Base-by-base conservation (phyloP, 2,888 invertebrate species). In the Amblyteles armatorius region DNA sequence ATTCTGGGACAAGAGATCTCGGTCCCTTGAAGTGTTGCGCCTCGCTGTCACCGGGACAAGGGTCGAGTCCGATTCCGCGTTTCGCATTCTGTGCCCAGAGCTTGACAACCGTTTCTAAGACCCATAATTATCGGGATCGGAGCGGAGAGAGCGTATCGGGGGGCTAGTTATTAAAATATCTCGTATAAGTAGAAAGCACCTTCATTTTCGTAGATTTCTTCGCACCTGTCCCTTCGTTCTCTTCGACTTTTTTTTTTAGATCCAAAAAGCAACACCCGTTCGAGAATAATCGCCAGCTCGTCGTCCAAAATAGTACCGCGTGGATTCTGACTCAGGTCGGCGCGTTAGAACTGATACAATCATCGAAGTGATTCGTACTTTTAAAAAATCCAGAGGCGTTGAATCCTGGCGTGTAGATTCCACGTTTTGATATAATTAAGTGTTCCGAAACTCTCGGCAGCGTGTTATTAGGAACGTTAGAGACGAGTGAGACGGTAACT, bases 361-460 rank as follows among this genome's bases (percentile, higher is more conserved):
- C 87, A 74, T 82, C 77, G 60, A 36, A 78, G 67, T 48, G 33
- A 74, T 79, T 63, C 48, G 60, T 29, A 68, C 52, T 55, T 40
- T 11, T 16, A 80, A 77, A 79, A 85, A 85, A 83, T 86, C 73
- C 78, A 55, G 74, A 84, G 87, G 86, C 86, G 85, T 86, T 81
- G 82, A 80, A 79, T 85, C 65, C 74, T 71, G 79, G 79, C 82
- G 69, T 68, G 65, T 68, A 91, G 90, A 91, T 91, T 88, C 84
- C 83, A 88, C 86, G 87, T 88, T 89, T 89, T 88, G 91, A 92
- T 93, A 92, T 93, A 93, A 92, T 91, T 90, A 89, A 92, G 90
- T 90, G 90, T 90, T 90, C 89, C 77, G 36, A 72, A 67, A 22
- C 29, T 69, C 22, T 55, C 89, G 89, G 88, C 89, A 89, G 89